Evolutionary conservation across 2,888 invertebrate genomes (phyloP), one percentile per base, ranked within the genome.

Genomic region (Pseudococcus longispinus): DNA sequence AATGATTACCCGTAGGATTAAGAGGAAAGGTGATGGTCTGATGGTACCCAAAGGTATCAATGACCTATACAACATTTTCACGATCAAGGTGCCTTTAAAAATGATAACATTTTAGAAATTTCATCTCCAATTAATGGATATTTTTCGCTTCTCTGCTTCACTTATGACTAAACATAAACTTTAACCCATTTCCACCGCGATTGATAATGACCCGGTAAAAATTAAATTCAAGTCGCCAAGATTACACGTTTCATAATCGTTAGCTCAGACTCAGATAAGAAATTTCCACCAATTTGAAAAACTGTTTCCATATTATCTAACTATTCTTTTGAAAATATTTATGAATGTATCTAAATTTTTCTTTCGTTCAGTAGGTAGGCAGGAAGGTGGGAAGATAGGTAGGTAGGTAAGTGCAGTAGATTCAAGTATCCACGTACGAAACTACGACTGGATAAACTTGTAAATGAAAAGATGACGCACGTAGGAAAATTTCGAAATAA

Each of bases 1-100:
- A 51, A 51, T n/a, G n/a, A 51, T n/a, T n/a, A 20, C 9, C 9
- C n/a, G 8, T 6, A n/a, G 0, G 37, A 37, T 37, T 0, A 60
- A 9, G 60, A 23, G 6, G 23, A 23, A 11, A 60, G 23, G 9
- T 60, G 23, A 23, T 18, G 51, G n/a, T n/a, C 8, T 4, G 37
- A 37, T 8, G 9, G 8, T 37, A n/a, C n/a, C 2, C 13, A 37
- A 15, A 80, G 18, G 77, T 80, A 29, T 80, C 77, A 80, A 80
- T 42, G 77, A 80, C 77, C 77, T 42, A 80, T 42, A 42, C 29
- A 42, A 8, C n/a, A n/a, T 37, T 42, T 80, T 80, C 77, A 42
- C 29, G 42, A 80, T 80, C 77, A 80, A 80, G 77, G 77, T 80
- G 77, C 77, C 77, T 80, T 80, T 80, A 80, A n/a, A 32, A 80